Evolutionary conservation across 2,888 invertebrate species (phyloP).

Genomic region (Busseola fusca): DNA sequence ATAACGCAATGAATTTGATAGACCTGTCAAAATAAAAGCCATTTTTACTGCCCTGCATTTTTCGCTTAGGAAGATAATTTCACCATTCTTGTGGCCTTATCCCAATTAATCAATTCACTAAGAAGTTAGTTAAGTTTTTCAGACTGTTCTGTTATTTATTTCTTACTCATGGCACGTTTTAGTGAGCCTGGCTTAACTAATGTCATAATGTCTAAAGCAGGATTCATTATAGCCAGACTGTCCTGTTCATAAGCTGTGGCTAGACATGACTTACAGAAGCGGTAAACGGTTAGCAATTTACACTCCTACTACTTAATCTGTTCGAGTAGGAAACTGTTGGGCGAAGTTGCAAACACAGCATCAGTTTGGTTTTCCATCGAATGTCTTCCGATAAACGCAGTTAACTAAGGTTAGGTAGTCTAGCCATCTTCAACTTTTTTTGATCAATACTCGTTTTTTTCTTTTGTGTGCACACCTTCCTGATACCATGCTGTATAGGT

Average conservation of each 20-base stretch:
- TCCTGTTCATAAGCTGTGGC: conserved; percentile 6
- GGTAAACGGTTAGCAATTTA: conserved; percentile 17
- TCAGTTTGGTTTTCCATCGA: conserved; percentile 6
- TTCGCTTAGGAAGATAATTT: neutral
- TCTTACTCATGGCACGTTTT: neutral
- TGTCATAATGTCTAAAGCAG: neutral
- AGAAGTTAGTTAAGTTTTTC: too few relatives aligned
- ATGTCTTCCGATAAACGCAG: neutral
- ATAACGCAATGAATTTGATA: too few relatives aligned
- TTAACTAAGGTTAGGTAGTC: neutral
- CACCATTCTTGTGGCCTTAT: neutral
- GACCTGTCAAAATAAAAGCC: too few relatives aligned
- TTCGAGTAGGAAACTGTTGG: conserved; percentile 1
- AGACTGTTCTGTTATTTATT: neutral
- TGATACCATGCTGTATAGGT: too few relatives aligned
- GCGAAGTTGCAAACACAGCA: conserved; percentile 18
- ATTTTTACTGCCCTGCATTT: neutral
- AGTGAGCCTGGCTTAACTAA: neutral
- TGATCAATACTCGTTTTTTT: neutral
- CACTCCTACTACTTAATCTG: conserved; percentile 23
- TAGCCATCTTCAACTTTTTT: neutral
- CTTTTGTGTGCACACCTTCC: neutral
- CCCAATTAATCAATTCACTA: too few relatives aligned
- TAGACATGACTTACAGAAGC: conserved; percentile 9
- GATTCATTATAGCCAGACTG: neutral